Percentiles rank a stretch among this genome's conserved stretches.
Conservation (phyloP, 2,113 vertebrate species). For the Barnardius zonarius region DNA sequence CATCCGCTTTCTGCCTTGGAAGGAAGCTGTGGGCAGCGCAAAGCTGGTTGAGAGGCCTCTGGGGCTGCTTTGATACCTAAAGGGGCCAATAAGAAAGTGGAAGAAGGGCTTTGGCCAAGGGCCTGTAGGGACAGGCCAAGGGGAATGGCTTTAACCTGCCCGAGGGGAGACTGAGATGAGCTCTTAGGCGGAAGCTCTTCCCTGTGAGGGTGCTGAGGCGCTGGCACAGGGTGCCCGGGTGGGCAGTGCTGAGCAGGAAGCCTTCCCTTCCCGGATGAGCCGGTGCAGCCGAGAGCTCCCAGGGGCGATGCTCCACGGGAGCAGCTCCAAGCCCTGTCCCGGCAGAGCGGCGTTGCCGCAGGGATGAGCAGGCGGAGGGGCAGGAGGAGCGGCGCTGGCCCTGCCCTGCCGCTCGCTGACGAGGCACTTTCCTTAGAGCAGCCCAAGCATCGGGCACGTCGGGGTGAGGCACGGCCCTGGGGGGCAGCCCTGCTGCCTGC, state of each 20-base stretch:
- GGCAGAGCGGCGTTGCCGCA: accelerated
- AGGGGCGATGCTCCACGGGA: accelerated
- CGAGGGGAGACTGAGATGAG: neutral
- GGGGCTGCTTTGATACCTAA: neutral
- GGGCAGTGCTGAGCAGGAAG: neutral
- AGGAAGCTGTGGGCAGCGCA: neutral
- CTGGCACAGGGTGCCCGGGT: accelerated
- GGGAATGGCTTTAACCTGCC: neutral
- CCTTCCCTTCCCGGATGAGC: neutral
- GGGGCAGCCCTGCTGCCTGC: neutral
- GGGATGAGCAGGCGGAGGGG: neutral
- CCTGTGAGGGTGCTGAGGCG: neutral
- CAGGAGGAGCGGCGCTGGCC: neutral
- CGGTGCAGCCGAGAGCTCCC: neutral
- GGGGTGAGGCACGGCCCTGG: neutral
- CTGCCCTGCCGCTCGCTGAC: neutral
- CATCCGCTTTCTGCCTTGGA: neutral
- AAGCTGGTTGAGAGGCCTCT: neutral
- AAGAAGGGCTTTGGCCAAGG: neutral
- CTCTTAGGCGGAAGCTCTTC: neutral
- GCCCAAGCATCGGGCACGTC: neutral
- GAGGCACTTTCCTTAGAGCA: neutral
- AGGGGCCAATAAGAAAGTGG: neutral
- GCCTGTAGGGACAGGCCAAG: neutral
- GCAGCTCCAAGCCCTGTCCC: neutral